Base-by-base conservation (phyloP, 1,140 invertebrate genomes). In the Drosophila ironensis region DNA sequence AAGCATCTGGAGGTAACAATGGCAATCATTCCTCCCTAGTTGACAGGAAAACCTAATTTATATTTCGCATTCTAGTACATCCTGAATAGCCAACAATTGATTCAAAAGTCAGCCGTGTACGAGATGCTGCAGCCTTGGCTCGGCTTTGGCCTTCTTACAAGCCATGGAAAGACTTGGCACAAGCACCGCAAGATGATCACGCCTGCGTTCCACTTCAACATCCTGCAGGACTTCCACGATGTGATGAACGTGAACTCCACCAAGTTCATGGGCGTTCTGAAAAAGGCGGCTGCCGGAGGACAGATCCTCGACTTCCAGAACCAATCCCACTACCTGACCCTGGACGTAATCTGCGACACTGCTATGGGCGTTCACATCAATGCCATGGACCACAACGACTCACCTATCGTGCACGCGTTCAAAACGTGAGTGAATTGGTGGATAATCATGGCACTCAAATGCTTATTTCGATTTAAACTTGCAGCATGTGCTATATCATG, bases 121-220 rank as follows among this genome's bases (percentile, higher is more conserved):
- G 88, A 90, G 25, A 78, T 91, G n/a, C 74, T 90, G 12, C 72
- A 90, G 42, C 81, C 90, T 2, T 91, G 91, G 91, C 59, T 91
- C 37, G 91, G 91, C 3, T 54, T 82, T 17, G 91, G 91, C 5
- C 59, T 91, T 9, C 72, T 91, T 1, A 89, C 86, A 1, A 89
- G 87, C 27, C 72, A 71, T 1, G 88, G 81, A 44, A 69, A 57
- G 20, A 82, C 81, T 22, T 89, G 88, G 88, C 57, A 72, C 35
- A 87, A 80, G 40, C 88, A 87, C 38, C 70, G 88, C 11, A 89
- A 89, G 45, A 89, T 89, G 76, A 89, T 97, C 14, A 96, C 96
- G 0, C 96, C 96, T 2, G 93, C 95, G 2, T 97, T 97, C 80
- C 96, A 97, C 89, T 96, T 96, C 84, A 93, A 94, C 69, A 96